phyloP scores from a whole-genome alignment of 1,140 invertebrate genomes.

The Bathynomus jamesi region DNA sequence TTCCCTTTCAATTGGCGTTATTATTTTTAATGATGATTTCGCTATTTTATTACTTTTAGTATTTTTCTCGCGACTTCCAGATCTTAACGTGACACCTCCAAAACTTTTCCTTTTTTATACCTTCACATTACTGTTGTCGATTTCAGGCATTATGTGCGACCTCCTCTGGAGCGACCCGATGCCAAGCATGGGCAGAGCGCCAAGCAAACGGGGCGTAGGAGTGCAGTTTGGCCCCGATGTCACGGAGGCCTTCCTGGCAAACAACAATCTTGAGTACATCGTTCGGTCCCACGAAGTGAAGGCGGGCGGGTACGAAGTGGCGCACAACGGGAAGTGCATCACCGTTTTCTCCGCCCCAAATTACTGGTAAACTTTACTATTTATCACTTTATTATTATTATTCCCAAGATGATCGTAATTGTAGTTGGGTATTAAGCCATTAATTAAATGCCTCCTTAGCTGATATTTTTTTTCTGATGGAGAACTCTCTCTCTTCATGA shows the following conservation, averaged over 20 bases:
- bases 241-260: slow-evolving; percentile 72
- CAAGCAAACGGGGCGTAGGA: slow-evolving; percentile 94
- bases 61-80: too few species aligned
- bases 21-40: too few species aligned
- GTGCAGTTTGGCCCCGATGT: slow-evolving; percentile 98
- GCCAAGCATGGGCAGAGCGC: slow-evolving; percentile 68
- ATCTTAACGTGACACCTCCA: too few species aligned
- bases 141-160: slow-evolving; percentile 75
- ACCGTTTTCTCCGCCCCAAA: slow-evolving; percentile 98
- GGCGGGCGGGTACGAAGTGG: slow-evolving; percentile 87
- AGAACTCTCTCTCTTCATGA: neutral
- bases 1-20: too few species aligned
- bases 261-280: slow-evolving; percentile 85
- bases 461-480: neutral
- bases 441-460: neutral
- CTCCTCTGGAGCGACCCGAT: slow-evolving; percentile 98
- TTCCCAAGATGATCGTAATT: too few species aligned
- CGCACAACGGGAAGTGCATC: slow-evolving; percentile 88
- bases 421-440: neutral
- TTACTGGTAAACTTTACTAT: slow-evolving; percentile 97
- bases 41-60: too few species aligned
- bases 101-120: too few species aligned
- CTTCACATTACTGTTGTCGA: too few species aligned
- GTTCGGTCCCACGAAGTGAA: slow-evolving; percentile 98
- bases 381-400: too few species aligned